Percentiles rank a stretch among this genome's conserved stretches.
Conservation (phyloP, 1,140 invertebrate species). For the Drosophila malerkotliana region DNA sequence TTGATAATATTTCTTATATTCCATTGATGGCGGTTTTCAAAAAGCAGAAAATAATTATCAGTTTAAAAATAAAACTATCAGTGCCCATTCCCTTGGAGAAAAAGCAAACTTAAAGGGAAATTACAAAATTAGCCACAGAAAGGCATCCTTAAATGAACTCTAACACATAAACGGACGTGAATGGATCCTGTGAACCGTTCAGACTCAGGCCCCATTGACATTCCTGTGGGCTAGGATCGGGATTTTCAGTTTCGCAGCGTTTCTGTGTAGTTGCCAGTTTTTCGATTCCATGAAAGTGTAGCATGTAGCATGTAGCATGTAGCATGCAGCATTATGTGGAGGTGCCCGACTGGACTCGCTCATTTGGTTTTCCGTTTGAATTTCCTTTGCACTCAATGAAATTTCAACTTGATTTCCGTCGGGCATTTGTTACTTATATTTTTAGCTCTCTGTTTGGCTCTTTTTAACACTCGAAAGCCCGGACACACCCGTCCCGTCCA, state of each 20-base stretch:
- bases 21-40: background rate
- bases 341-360: constrained; percentile 49
- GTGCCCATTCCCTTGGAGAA: too few species aligned
- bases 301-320: too few species aligned
- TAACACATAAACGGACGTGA: background rate
- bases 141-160: too few species aligned
- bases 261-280: constrained; percentile 3
- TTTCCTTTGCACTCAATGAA: constrained; percentile 80
- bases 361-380: constrained; percentile 81
- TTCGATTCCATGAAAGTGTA: background rate
- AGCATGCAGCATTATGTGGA: background rate
- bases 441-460: constrained; percentile 45
- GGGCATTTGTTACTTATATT: constrained; percentile 78
- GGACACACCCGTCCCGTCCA: background rate
- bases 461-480: background rate
- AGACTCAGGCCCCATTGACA: background rate
- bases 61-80: too few species aligned
- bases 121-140: background rate
- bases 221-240: constrained; percentile 1
- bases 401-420: constrained; percentile 81
- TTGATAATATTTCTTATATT: background rate
- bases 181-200: constrained; percentile 2
- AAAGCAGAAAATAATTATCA: too few species aligned
- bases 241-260: background rate
- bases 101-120: background rate